Percentiles rank a stretch among this genome's conserved stretches.
Conservation (phyloP, 2,113 vertebrate genomes). For the Plecturocebus donacophilus region DNA sequence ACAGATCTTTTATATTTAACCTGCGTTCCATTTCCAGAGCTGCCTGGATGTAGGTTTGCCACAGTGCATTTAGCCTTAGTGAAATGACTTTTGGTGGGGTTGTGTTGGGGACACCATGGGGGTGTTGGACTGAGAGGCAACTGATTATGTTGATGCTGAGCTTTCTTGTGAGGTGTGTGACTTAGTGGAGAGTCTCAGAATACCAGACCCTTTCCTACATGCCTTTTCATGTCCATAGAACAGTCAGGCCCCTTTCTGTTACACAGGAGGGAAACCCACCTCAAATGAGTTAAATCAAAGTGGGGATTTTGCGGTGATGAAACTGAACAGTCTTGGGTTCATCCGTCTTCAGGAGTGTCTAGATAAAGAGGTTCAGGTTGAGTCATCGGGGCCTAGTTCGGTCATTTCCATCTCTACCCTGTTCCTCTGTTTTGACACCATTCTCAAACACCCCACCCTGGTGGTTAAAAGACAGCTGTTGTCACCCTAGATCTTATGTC, state of each 20-base stretch:
- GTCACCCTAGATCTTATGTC: background rate
- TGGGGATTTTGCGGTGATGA: background rate
- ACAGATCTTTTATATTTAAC: background rate
- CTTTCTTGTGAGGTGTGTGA: background rate
- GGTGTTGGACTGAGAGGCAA: background rate
- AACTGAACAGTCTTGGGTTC: background rate
- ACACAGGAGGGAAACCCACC: background rate
- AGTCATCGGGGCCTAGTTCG: rapidly evolving
- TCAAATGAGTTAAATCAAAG: background rate
- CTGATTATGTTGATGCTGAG: background rate
- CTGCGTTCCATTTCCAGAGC: background rate
- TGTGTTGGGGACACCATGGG: rapidly evolving
- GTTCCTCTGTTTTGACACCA: background rate
- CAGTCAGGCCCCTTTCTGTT: background rate
- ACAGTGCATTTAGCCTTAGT: rapidly evolving
- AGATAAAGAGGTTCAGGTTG: background rate
- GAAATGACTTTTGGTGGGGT: background rate
- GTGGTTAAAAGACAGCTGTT: background rate
- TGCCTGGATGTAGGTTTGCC: background rate
- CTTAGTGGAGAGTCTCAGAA: background rate
- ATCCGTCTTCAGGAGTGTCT: background rate
- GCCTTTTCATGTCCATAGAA: rapidly evolving
- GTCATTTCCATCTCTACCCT: background rate
- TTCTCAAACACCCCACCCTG: background rate
- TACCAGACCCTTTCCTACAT: rapidly evolving